Percentiles rank a stretch among this genome's conserved stretches.
Evolutionary conservation across 2,888 invertebrate species (phyloP).

Genomic region (Ernsta delagoae): DNA sequence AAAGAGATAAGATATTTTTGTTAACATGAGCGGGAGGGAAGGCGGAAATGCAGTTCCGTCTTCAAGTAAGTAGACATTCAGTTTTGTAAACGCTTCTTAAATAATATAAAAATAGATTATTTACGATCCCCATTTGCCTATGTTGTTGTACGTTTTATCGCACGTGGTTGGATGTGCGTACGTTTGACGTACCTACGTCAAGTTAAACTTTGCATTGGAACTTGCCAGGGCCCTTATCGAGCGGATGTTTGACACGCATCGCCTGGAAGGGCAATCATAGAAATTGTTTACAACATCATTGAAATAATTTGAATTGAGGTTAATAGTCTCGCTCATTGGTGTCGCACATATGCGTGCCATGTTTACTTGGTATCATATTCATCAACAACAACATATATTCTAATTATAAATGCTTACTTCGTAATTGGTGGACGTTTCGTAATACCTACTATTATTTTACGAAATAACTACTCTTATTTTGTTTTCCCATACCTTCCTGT

Average conservation of each 20-base stretch:
- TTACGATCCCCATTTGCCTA: slow-evolving; percentile 37
- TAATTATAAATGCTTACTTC: slow-evolving; percentile 51
- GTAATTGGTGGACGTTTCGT: slow-evolving; percentile 56
- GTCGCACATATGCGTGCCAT: slow-evolving; percentile 82
- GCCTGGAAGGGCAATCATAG: slow-evolving; percentile 72
- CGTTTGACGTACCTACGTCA: slow-evolving; percentile 46
- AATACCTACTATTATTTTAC: slow-evolving; percentile 51
- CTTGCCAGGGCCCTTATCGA: slow-evolving; percentile 68
- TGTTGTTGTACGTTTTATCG: slow-evolving; percentile 46
- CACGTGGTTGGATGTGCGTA: slow-evolving; percentile 52
- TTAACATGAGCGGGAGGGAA: slow-evolving; percentile 82
- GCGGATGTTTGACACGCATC: slow-evolving; percentile 69
- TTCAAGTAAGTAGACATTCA: slow-evolving; percentile 73
- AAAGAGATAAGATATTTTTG: slow-evolving; percentile 66
- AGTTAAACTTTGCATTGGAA: slow-evolving; percentile 59
- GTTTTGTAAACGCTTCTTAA: slow-evolving; percentile 48
- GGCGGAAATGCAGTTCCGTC: slow-evolving; percentile 84
- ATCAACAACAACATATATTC: slow-evolving; percentile 63
- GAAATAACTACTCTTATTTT: slow-evolving; percentile 43
- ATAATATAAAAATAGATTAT: slow-evolving; percentile 16
- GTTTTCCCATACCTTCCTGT: slow-evolving; percentile 38
- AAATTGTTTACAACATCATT: slow-evolving; percentile 75
- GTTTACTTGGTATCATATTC: slow-evolving; percentile 70
- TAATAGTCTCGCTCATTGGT: slow-evolving; percentile 78
- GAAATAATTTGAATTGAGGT: slow-evolving; percentile 81